Base-by-base conservation (phyloP, 1,140 invertebrate genomes). In the Vanessa tameamea region DNA sequence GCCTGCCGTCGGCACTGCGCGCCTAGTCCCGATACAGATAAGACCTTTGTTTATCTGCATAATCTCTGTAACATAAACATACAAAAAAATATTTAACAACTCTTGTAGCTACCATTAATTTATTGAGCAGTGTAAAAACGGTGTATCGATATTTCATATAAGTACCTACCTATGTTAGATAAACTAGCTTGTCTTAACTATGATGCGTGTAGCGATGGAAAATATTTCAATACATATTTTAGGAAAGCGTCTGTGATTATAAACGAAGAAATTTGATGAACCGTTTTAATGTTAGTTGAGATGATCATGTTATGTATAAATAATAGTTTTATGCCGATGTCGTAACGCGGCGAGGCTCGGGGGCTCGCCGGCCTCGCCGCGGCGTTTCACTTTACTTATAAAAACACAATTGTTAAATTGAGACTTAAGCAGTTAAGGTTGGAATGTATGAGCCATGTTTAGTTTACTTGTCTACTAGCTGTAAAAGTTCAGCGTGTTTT, bases 201-300 rank as follows among this genome's bases (percentile, higher is more conserved):
- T 23, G 85, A 88, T 89, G 87, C 84, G 84, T 69, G 66, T 82
- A 82, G 84, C 80, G 78, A 82, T 78, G 78, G 74, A 84, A 87
- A 88, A 86, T 86, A 84, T 85, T 86, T 87, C 80, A 86, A 82
- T 89, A 89, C 88, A 92, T 90, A 91, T 89, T 90, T 91, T 89
- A 91, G 87, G 86, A 91, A 92, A 92, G 87, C 89, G 90, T 92
- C 90, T 92, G 90, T 92, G 90, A 92, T 92, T 91, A 88, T 90
- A 88, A 90, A 88, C 81, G 88, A 89, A 84, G 84, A 88, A 92
- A 89, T 86, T 90, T 91, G 85, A 86, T 84, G 86, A 89, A 85
- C 86, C 80, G 82, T 89, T 88, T 87, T 87, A 86, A 85, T 85
- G 82, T 87, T 87, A 90, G 85, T 87, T 81, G 85, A 84, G 71